phyloP scores from a whole-genome alignment of 2,888 invertebrate species.

The Pammene aurita region DNA sequence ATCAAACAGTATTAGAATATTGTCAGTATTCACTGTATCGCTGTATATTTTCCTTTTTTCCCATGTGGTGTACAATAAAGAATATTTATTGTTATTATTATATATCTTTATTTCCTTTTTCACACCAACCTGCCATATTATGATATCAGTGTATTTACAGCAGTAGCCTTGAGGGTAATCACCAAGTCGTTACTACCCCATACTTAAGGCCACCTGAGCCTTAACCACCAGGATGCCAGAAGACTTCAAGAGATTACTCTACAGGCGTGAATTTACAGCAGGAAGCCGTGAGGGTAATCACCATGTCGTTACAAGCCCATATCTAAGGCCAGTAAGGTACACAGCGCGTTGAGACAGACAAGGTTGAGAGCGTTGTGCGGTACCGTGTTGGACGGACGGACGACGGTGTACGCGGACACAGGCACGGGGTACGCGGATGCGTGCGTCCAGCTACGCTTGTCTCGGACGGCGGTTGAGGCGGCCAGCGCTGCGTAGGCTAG shows the following conservation, averaged over 20 bases:
- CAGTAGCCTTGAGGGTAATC: too few species aligned
- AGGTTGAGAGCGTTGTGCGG: background rate
- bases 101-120: too few species aligned
- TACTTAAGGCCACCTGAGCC: too few species aligned
- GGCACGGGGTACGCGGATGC: slow-evolving; percentile 26
- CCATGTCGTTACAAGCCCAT: slow-evolving; percentile 2
- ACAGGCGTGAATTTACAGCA: background rate
- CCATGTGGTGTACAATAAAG: too few species aligned
- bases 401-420: slow-evolving; percentile 33
- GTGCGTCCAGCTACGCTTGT: slow-evolving; percentile 45
- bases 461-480: slow-evolving; percentile 39
- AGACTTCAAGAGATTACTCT: background rate
- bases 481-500: slow-evolving; percentile 43
- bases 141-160: too few species aligned
- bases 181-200: too few species aligned
- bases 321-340: slow-evolving; percentile 11
- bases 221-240: background rate
- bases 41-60: too few species aligned
- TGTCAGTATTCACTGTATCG: too few species aligned
- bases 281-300: slow-evolving; percentile 1
- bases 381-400: slow-evolving; percentile 31
- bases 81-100: too few species aligned
- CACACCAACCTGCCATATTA: too few species aligned
- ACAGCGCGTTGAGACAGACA: background rate
- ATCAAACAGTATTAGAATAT: too few species aligned